These are phyloP conservation scores for Lochmaea crataegi DNA, from an alignment of 2,888 invertebrate genomes.

Conservation along the genomic window DNA sequence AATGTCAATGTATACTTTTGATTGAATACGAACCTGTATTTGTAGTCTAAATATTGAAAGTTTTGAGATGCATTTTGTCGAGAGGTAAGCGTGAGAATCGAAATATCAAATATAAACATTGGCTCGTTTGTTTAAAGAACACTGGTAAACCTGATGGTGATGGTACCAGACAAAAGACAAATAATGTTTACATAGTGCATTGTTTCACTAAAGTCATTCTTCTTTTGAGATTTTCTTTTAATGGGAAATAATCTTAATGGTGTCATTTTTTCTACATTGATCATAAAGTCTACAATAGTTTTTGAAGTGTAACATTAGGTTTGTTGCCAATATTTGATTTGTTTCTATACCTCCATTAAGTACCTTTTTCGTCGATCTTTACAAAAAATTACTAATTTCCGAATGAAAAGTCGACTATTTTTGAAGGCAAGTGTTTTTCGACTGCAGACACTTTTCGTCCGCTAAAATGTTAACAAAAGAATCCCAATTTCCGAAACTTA, in stretches of 20 bases:
- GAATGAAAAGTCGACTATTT: too few relatives aligned
- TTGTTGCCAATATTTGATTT: neutral
- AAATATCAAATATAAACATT: slow-evolving; percentile 60
- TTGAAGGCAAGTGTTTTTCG: too few relatives aligned
- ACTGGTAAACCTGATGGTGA: slow-evolving; percentile 53
- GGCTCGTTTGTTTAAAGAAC: slow-evolving; percentile 58
- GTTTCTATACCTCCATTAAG: too few relatives aligned
- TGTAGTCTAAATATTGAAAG: slow-evolving; percentile 22
- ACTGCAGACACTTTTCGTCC: too few relatives aligned
- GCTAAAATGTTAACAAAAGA: too few relatives aligned
- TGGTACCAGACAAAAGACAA: slow-evolving; percentile 58
- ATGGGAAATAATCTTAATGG: slow-evolving; percentile 6
- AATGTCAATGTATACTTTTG: neutral
- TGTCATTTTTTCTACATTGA: neutral
- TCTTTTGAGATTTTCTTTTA: slow-evolving; percentile 9
- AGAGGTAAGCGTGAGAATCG: slow-evolving; percentile 44
- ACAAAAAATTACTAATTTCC: too few relatives aligned
- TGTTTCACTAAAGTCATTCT: slow-evolving; percentile 32
- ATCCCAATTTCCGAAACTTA: too few relatives aligned
- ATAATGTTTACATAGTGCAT: slow-evolving; percentile 60
- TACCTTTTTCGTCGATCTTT: too few relatives aligned
- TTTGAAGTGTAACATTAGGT: neutral
- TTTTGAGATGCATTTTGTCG: slow-evolving; percentile 31
- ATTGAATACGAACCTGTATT: slow-evolving; percentile 11
- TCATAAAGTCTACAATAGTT: neutral